Base-by-base conservation (phyloP, 2,888 invertebrate species). In the Drosophila birchii region DNA sequence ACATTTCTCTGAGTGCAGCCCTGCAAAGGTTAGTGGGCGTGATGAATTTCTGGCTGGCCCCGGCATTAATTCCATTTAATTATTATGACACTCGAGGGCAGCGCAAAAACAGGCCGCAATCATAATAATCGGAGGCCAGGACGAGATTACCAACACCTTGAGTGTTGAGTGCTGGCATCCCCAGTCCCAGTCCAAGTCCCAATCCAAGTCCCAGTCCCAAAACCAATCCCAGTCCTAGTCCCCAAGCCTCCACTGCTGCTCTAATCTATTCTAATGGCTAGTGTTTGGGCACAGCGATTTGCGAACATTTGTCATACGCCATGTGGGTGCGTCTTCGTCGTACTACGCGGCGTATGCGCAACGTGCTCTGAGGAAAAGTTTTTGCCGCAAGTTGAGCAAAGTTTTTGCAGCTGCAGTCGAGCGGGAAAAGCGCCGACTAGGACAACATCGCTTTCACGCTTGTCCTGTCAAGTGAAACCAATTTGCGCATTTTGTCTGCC, bases 401-500 rank as follows among this genome's bases (percentile, higher is more conserved):
- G 36, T 62, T 54, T 55, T 32, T 39, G 41, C 34, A 34, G 51
- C 64, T 56, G n/a, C 43, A 51, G 41, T 49, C 49, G 32, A 49
- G 36, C 47, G 20, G 32, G 54, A 41, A 39, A 67, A 62, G 51
- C 51, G 45, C 51, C 49, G 47, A 47, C 55, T 41, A 36, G 63
- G 53, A 61, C 51, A 61, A 61, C 55, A 58, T 57, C 66, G 74
- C 69, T 87, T 81, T 76, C 82, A 81, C 74, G 85, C 86, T 74
- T 78, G 78, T 73, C 45, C 72, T 78, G 68, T 49, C 74, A 81
- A 61, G 59, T 67, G 66, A 79, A 78, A 69, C 53, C 76, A 73
- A 79, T 70, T 79, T 79, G 44, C 66, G 67, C 70, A 77, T 82
- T 82, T 74, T 73, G 60, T 64, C 63, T 70, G 79, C 81, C 60